Evolutionary conservation across 2,888 invertebrate species (phyloP), one percentile per base, ranked within the genome.

Genomic region (Bembecia ichneumoniformis): DNA sequence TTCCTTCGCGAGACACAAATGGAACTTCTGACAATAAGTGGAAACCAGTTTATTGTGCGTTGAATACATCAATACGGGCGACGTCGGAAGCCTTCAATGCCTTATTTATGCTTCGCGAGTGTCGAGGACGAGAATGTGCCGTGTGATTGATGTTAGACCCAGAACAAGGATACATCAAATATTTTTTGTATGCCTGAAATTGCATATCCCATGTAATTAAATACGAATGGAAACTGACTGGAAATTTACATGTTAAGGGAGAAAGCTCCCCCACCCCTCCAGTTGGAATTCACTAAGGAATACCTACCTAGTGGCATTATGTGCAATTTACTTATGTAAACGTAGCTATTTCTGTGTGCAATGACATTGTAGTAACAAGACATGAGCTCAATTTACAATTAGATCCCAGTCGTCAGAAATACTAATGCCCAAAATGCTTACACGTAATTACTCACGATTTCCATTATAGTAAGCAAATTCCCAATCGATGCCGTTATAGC

Each of bases 81-180:
- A 68, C 64, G 74, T 71, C 72, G 77, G 73, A 74, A 72, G 64
- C 69, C 62, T 67, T 74, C 74, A 68, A 73, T 74, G 67, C 71
- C 71, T 74, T 79, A 77, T 78, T 77, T 75, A 77, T 74, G 71
- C 68, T 61, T 69, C 68, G 64, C 64, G 68, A 77, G 72, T 71
- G 73, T 72, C 71, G 70, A 63, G 65, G 66, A 64, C 64, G 66
- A 68, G 66, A 74, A 76, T 71, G 66, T 68, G 64, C 62, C 59
- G 58, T 63, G 69, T 80, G 79, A 80, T 80, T 80, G 78, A 80
- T 80, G 78, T 72, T 64, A 66, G 62, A 62, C 52, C 58, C 63
- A 67, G 63, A 74, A 75, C 70, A 74, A 68, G 68, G 63, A 71
- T 72, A 72, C 64, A 68, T 74, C 71, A 72, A 76, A 75, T 71